Base-by-base conservation (phyloP, 2,888 invertebrate genomes). In the Tetrapedia diversipes region DNA sequence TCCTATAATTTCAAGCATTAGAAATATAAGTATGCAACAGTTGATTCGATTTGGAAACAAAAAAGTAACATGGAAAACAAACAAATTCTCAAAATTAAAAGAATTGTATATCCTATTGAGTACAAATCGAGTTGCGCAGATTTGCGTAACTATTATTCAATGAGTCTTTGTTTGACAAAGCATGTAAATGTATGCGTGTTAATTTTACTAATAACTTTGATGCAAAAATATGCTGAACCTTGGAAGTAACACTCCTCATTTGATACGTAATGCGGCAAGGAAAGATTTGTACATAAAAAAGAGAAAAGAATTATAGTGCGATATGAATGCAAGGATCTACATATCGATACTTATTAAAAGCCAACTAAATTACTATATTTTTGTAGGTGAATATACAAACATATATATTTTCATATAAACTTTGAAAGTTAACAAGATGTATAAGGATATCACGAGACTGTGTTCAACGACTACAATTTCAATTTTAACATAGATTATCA, bases 141-240 rank as follows among this genome's bases (percentile, higher is more conserved):
- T 73, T 84, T 83, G 83, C 83, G 78, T 87, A 75, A 80, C 85
- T 80, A 81, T 79, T 67, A 65, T 82, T 78, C 7, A 63, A 43
- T 86, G 86, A 84, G 84, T 86, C 81, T 71, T 81, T 81, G 54
- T 78, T 69, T 65, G 65, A 85, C 81, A 88, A 88, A 86, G 86
- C 85, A 85, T 85, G 76, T 83, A 84, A 82, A 84, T 39, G 27
- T 64, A 14, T 74, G 65, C 68, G 67, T 39, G n/a, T n/a, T n/a
- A n/a, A n/a, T n/a, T n/a, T n/a, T n/a, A n/a, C n/a, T n/a, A n/a
- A n/a, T n/a, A n/a, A n/a, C n/a, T n/a, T n/a, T n/a, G n/a, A n/a
- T n/a, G n/a, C n/a, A n/a, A n/a, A n/a, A n/a, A n/a, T n/a, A n/a
- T n/a, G n/a, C n/a, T n/a, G n/a, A n/a, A n/a, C n/a, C n/a, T n/a